A percentile compares a stretch with the other conserved stretches of the same genome.
These are phyloP conservation scores for Phalloptychus januarius DNA, from an alignment of 2,797 vertebrate species.

Conservation along the genomic window DNA sequence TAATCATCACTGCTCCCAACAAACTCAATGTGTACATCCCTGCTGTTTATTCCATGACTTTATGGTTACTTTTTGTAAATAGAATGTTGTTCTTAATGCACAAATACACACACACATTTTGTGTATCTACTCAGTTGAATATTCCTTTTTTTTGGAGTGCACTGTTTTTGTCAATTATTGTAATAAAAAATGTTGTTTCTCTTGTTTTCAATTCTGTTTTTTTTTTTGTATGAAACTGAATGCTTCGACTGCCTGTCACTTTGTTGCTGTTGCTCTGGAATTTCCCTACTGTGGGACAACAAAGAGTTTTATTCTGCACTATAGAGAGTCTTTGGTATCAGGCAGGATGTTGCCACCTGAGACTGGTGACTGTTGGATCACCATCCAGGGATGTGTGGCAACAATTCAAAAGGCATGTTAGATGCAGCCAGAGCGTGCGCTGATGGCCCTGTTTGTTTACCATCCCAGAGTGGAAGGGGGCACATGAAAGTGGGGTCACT, in stretches of 20 bases:
- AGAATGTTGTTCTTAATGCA: neutral
- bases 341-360: neutral
- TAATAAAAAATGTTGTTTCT: neutral
- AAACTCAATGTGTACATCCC: too few relatives aligned
- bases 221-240: neutral
- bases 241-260: neutral
- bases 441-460: constrained; percentile 55
- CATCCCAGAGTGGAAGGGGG: constrained; percentile 40
- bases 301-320: neutral
- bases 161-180: neutral
- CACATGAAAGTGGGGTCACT: constrained; percentile 54
- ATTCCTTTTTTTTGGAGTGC: neutral
- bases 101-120: neutral
- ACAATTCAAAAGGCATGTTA: constrained; percentile 29
- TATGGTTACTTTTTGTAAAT: neutral
- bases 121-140: neutral
- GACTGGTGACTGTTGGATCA: constrained; percentile 5
- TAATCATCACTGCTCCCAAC: too few relatives aligned
- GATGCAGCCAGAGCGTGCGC: constrained; percentile 13
- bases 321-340: neutral
- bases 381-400: neutral
- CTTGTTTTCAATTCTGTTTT: neutral
- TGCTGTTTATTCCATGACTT: too few relatives aligned
- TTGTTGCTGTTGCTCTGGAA: neutral
- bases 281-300: neutral